phyloP scores from a whole-genome alignment of 2,888 invertebrate species.

The Crossocerus cetratus region DNA sequence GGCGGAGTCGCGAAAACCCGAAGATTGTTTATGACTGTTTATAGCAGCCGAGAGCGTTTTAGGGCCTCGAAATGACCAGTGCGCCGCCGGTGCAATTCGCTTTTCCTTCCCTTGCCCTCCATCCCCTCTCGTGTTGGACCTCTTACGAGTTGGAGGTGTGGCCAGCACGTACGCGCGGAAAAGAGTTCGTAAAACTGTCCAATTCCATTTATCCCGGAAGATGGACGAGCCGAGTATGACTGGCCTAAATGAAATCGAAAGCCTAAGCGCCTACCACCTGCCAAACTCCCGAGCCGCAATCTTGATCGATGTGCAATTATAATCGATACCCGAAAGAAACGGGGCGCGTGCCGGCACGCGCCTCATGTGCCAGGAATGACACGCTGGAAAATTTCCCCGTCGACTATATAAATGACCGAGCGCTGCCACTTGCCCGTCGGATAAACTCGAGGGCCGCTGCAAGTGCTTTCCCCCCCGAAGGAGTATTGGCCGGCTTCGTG shows the following conservation, averaged over 20 bases:
- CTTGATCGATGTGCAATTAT: conserved; percentile 8
- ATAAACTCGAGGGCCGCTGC: no score
- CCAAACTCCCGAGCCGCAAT: background rate
- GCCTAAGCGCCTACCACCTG: conserved; percentile 8
- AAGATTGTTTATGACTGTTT: conserved; percentile 30
- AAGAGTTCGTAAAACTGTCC: conserved; percentile 46
- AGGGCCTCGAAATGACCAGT: conserved; percentile 11
- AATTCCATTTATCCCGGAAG: conserved; percentile 54
- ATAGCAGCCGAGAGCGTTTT: background rate
- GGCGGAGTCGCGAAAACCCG: background rate
- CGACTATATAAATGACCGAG: no score
- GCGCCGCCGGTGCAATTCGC: conserved; percentile 35
- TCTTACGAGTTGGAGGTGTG: conserved; percentile 2
- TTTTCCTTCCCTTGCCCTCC: background rate
- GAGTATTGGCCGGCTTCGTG: background rate
- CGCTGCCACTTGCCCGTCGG: no score
- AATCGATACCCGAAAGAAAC: background rate
- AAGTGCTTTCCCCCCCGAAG: no score
- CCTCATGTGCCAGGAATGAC: no score
- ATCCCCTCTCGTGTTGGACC: background rate
- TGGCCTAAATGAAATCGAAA: conserved; percentile 18
- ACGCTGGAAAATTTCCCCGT: no score
- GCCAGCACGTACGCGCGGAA: conserved; percentile 8
- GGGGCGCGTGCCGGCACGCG: background rate
- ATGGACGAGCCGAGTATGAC: conserved; percentile 51